Base-by-base conservation (phyloP, 92 coral and sea anemone genomes). In the Meandrina meandrites region DNA sequence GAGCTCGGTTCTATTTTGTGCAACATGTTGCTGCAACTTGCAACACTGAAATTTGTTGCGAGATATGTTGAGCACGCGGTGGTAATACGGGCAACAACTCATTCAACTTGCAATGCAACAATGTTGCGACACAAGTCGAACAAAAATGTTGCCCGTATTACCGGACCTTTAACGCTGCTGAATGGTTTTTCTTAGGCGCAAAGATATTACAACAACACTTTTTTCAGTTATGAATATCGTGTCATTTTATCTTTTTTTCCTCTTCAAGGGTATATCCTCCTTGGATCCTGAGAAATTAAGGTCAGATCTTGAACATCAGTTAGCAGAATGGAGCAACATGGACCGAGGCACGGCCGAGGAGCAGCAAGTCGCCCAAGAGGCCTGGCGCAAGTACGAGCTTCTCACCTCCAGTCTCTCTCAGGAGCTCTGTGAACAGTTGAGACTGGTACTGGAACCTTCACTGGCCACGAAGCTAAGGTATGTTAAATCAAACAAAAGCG, bases 361-460 rank as follows among this genome's bases (percentile, higher is more conserved):
- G 81, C 97, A 91, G 85, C 78, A 86, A 19, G 53, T 85, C 79
- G 98, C 99, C 7, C 98, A 92, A 40, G 95, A 92, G 67, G 90
- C 96, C 21, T 97, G 99, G 99, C 97, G 93, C 87, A 93, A 95
- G 78, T 97, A 97, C 81, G 99, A 97, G 69, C 60, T 92, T 24
- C 88, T 97, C 87, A 97, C 99, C 84, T 90, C 95, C 82, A 86
- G 93, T 67, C 93, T 93, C 75, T 92, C 99, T 12, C 99, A 97
- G 85, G 97, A 97, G 64, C 85, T 97, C 62, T 97, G 99, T 88
- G 99, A 97, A 77, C 99, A 97, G 89, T 94, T 97, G 68, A 91
- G 99, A 79, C 89, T 97, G 86, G 98, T 97, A 22, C 92, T 97
- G 34, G 99, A 97, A 88, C 99, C 99, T 7, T 95, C 99, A 8